Conservation (phyloP, 2,797 vertebrate species). For the Pelodytes ibericus region DNA sequence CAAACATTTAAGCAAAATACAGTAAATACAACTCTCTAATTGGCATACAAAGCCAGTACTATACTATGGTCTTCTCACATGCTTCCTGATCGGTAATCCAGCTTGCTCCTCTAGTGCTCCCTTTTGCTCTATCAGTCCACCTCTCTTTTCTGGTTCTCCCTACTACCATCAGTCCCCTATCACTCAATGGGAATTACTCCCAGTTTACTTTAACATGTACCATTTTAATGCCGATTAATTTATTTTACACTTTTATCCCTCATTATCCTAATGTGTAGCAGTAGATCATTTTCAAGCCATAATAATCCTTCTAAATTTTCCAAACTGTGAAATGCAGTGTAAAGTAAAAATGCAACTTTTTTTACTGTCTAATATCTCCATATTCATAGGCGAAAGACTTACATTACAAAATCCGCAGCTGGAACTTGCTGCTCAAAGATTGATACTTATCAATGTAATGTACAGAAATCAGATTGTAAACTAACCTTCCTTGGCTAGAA, state of each 20-base stretch:
- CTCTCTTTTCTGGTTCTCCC: too few relatives aligned
- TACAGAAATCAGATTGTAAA: background rate
- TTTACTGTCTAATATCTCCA: background rate
- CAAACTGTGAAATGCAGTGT: background rate
- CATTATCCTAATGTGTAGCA: constrained; percentile 17
- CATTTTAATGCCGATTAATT: constrained; percentile 10
- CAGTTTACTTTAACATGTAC: constrained; percentile 1
- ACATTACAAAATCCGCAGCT: background rate
- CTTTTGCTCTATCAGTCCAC: too few relatives aligned
- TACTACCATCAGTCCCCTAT: too few relatives aligned
- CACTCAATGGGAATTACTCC: too few relatives aligned
- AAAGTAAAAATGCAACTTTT: background rate
- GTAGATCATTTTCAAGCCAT: background rate
- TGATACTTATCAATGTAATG: background rate
- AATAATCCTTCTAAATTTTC: constrained; percentile 7
- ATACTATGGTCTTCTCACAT: too few relatives aligned
- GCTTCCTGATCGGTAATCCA: too few relatives aligned
- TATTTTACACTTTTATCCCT: background rate
- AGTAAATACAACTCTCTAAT: too few relatives aligned
- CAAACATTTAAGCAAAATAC: too few relatives aligned
- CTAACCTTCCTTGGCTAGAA: background rate
- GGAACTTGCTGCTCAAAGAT: background rate
- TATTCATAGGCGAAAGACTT: background rate
- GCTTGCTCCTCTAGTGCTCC: too few relatives aligned
- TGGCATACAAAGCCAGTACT: too few relatives aligned